Conservation (phyloP, 2,113 vertebrate genomes). For the Phoenicopterus ruber region DNA sequence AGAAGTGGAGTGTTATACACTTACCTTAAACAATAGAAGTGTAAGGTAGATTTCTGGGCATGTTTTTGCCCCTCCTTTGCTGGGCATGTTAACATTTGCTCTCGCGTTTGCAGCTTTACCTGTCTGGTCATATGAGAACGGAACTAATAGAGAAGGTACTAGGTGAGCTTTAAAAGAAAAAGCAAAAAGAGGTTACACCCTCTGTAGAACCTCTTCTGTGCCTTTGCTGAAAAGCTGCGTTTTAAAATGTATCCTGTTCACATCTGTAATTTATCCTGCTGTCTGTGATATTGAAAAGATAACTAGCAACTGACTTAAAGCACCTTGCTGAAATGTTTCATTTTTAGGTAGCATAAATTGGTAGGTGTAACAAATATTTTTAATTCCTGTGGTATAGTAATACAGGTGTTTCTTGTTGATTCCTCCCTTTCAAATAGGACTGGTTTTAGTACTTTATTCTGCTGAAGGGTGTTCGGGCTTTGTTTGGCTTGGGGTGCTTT, state of each 20-base stretch:
- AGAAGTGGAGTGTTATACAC: background rate
- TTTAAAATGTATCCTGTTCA: background rate
- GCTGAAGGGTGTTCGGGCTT: fast-evolving
- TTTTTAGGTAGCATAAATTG: background rate
- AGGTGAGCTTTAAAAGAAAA: background rate
- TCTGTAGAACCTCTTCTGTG: background rate
- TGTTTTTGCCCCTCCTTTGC: background rate
- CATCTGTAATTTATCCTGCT: background rate
- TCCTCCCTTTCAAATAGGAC: background rate
- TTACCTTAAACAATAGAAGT: background rate
- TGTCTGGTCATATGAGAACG: background rate
- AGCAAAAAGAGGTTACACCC: background rate
- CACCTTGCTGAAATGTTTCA: background rate
- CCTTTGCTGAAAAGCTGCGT: background rate
- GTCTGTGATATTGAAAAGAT: background rate
- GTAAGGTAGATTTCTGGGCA: background rate
- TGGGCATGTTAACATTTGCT: background rate
- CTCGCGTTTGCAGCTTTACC: background rate
- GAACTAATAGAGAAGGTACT: background rate
- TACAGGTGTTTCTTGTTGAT: fast-evolving
- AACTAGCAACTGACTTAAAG: background rate
- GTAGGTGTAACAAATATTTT: background rate
- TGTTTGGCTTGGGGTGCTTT: background rate
- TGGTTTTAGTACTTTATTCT: fast-evolving
- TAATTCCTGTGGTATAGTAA: fast-evolving